A percentile compares a stretch with the other conserved stretches of the same genome.
Evolutionary conservation across 2,113 vertebrate species (phyloP).

Genomic region (Daphoenositta chrysoptera): DNA sequence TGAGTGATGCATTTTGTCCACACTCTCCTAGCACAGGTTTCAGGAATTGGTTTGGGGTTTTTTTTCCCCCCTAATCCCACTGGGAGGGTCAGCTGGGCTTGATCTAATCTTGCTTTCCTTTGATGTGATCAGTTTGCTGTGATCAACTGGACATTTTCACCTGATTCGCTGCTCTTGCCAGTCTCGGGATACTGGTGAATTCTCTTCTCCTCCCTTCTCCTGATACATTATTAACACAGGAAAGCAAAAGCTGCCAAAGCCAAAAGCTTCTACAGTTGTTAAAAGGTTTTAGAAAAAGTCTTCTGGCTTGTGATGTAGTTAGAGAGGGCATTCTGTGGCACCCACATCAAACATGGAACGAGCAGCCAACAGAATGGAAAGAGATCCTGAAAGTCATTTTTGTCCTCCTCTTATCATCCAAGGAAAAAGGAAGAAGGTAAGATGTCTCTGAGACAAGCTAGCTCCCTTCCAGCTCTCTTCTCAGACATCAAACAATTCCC

Average conservation of each 20-base stretch:
- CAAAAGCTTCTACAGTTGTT: not conserved
- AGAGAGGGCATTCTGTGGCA: not conserved
- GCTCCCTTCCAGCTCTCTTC: not conserved
- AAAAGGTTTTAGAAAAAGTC: not conserved
- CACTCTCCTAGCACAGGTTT: not conserved
- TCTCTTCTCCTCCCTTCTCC: not conserved
- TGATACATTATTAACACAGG: not conserved
- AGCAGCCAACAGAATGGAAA: not conserved
- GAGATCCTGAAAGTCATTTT: not conserved
- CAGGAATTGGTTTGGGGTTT: not conserved
- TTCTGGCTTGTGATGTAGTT: not conserved
- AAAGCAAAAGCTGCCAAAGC: not conserved
- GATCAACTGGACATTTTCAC: not conserved
- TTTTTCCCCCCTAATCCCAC: not conserved
- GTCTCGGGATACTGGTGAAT: not conserved
- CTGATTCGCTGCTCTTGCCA: not conserved
- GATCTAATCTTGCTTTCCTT: not conserved
- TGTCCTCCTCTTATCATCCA: not conserved
- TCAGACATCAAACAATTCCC: not conserved
- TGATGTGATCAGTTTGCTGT: not conserved
- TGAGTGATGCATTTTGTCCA: not conserved
- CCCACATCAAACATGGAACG: not conserved
- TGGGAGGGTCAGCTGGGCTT: not conserved
- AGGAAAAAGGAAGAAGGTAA: not conserved
- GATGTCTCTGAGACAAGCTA: not conserved